These are phyloP conservation scores for Rotaria macrura DNA, from an alignment of 2,888 invertebrate species.

Conservation along the genomic window DNA sequence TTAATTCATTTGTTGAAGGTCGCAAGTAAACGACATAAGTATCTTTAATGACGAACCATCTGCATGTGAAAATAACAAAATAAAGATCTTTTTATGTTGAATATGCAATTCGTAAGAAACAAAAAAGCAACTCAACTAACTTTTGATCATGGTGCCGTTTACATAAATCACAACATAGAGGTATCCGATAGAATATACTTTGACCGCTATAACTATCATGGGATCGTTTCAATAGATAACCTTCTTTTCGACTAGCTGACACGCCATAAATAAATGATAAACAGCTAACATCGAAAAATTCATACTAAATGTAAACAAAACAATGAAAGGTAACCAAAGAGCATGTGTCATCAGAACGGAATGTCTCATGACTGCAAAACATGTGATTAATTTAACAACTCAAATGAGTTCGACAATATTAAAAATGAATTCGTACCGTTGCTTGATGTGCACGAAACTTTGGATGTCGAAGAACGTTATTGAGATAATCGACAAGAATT, in stretches of 20 bases:
- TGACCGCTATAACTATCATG: slow-evolving; percentile 6
- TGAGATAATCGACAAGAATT: slow-evolving; percentile 21
- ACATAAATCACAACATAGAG: background rate
- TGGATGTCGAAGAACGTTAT: slow-evolving; percentile 19
- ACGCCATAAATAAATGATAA: slow-evolving; percentile 26
- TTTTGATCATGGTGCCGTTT: background rate
- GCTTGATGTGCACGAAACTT: slow-evolving; percentile 24
- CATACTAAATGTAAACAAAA: background rate
- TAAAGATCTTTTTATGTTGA: background rate
- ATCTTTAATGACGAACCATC: slow-evolving; percentile 31
- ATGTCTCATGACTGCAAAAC: too few species aligned
- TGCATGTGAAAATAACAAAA: background rate
- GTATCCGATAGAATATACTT: background rate
- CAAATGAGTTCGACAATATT: too few species aligned
- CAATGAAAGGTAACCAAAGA: too few species aligned
- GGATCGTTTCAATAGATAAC: slow-evolving; percentile 21
- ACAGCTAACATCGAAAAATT: slow-evolving; percentile 22
- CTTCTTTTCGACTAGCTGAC: slow-evolving; percentile 19
- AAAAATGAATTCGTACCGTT: background rate
- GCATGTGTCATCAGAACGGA: too few species aligned
- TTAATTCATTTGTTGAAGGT: background rate
- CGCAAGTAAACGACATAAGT: slow-evolving; percentile 21
- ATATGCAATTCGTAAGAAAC: background rate
- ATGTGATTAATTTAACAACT: too few species aligned
- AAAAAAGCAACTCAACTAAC: background rate